These are phyloP conservation scores for Hipparchia sbordonii DNA, from an alignment of 2,888 invertebrate species.

Conservation along the genomic window DNA sequence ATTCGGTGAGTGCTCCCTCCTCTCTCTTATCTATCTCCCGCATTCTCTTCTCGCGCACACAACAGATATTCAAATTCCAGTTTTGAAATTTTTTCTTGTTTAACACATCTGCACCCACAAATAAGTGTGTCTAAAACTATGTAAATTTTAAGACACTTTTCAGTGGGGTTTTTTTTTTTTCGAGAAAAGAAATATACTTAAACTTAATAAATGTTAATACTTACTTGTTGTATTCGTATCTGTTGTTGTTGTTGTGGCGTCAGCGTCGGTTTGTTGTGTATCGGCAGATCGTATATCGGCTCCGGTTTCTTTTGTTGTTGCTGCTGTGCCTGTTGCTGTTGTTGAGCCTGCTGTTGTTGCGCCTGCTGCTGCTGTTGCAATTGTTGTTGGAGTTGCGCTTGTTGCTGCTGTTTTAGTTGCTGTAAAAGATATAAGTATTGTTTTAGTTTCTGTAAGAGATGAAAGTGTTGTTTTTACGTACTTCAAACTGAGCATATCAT, in stretches of 20 bases:
- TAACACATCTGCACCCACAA: too few species aligned
- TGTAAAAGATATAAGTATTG: slow-evolving; percentile 9
- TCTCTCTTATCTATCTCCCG: too few species aligned
- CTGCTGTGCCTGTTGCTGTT: slow-evolving; percentile 49
- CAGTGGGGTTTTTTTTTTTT: too few species aligned
- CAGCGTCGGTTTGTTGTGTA: slow-evolving; percentile 71
- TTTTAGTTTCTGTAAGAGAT: background rate
- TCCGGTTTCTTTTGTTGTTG: slow-evolving; percentile 66
- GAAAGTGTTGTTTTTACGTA: background rate
- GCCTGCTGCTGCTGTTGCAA: slow-evolving; percentile 45
- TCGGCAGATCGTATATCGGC: slow-evolving; percentile 74
- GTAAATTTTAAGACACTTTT: too few species aligned
- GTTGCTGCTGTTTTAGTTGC: slow-evolving; percentile 47
- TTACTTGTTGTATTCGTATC: slow-evolving; percentile 45
- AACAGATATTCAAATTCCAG: too few species aligned
- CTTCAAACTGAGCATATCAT: too few species aligned
- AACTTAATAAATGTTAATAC: background rate
- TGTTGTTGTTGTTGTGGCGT: slow-evolving; percentile 53
- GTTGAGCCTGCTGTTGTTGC: slow-evolving; percentile 47
- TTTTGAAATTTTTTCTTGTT: too few species aligned
- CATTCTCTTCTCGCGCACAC: too few species aligned
- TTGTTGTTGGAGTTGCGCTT: slow-evolving; percentile 47
- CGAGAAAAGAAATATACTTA: too few species aligned
- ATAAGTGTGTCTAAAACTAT: too few species aligned
- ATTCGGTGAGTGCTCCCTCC: too few species aligned